These are phyloP conservation scores for Carterocephalus palaemon DNA, from an alignment of 2,888 invertebrate species.

Conservation along the genomic window DNA sequence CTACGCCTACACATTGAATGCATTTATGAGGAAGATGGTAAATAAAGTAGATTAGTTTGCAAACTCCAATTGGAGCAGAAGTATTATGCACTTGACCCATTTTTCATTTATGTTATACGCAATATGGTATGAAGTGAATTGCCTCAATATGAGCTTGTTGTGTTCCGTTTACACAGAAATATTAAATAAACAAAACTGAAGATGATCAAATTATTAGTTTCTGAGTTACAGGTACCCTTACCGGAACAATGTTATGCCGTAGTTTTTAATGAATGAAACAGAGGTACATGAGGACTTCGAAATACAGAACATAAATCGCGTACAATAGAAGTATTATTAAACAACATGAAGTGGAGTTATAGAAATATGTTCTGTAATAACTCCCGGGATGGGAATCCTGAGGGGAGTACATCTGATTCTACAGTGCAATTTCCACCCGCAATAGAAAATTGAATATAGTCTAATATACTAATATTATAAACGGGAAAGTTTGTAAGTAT, in stretches of 20 bases:
- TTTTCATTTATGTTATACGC: slow-evolving; percentile 16
- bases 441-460: slow-evolving; percentile 21
- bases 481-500: too few species aligned
- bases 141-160: too few species aligned
- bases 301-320: too few species aligned
- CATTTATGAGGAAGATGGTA: not conserved
- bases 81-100: slow-evolving; percentile 19
- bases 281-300: too few species aligned
- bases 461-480: too few species aligned
- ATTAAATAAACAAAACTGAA: too few species aligned
- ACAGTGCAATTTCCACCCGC: slow-evolving; percentile 15
- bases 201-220: too few species aligned
- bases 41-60: slow-evolving; percentile 18
- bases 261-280: too few species aligned
- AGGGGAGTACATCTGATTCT: slow-evolving; percentile 11
- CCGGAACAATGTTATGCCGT: too few species aligned
- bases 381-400: slow-evolving; percentile 12
- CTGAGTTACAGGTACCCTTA: too few species aligned
- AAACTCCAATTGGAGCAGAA: slow-evolving; percentile 17
- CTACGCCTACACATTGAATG: not conserved
- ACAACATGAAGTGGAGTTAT: not conserved
- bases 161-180: too few species aligned
- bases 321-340: slow-evolving; percentile 1
- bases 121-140: slow-evolving; percentile 3
- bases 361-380: slow-evolving; percentile 11